A percentile compares a stretch with the other conserved stretches of the same genome.
phyloP scores from a whole-genome alignment of 92 coral and sea anemone genomes.

The Bergia puertoricense region DNA sequence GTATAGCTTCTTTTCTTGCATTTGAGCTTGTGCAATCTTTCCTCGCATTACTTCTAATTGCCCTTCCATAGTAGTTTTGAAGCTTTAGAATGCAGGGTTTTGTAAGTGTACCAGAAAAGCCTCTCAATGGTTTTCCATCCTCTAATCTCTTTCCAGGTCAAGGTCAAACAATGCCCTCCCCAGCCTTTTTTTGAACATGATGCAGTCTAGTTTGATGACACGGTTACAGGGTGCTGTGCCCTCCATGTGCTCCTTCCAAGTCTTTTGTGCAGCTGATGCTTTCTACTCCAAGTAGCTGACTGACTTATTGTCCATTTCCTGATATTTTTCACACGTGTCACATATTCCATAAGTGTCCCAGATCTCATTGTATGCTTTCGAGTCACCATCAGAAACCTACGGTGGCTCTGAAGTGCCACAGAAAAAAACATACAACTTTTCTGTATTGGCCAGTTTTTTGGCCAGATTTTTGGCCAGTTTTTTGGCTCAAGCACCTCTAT shows the following conservation, averaged over 20 bases:
- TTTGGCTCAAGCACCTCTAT: conserved; percentile 19
- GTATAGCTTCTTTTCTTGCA: conserved; percentile 22
- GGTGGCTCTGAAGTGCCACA: no score
- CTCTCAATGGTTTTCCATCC: conserved; percentile 59
- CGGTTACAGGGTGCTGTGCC: background rate
- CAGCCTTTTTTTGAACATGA: background rate
- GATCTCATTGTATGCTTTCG: background rate
- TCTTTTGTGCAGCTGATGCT: no score
- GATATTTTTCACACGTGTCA: background rate
- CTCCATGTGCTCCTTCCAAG: background rate
- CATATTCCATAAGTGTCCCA: background rate
- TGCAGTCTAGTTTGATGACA: background rate
- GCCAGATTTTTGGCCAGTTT: no score
- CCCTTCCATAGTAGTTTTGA: conserved; percentile 57
- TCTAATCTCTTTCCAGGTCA: conserved; percentile 31
- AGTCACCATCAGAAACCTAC: background rate
- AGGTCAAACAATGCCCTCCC: background rate
- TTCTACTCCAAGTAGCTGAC: no score
- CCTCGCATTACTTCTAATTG: conserved; percentile 53
- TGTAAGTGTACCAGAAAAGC: conserved; percentile 38
- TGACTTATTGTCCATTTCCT: background rate
- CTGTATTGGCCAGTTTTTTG: no score
- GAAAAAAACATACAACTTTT: no score
- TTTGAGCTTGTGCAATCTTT: conserved; percentile 25
- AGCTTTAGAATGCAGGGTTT: conserved; percentile 52